Evolutionary conservation across 2,888 invertebrate species (phyloP).

Genomic region (Dryocosmus kuriphilus): DNA sequence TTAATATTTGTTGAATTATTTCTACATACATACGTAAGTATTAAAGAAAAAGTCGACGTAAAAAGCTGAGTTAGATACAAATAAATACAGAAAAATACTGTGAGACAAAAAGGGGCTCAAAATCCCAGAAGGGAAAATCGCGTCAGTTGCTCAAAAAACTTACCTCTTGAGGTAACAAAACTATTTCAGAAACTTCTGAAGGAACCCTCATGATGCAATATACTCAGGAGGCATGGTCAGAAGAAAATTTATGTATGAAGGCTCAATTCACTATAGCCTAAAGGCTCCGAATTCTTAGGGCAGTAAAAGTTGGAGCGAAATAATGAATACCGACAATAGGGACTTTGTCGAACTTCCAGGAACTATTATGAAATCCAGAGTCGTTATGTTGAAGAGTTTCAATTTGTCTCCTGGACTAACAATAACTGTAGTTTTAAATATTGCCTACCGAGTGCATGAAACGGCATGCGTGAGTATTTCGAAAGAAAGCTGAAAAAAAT

Average conservation of each 20-base stretch:
- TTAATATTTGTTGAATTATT: not conserved
- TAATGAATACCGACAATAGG: not conserved
- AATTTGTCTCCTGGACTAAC: no score
- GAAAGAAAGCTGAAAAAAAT: no score
- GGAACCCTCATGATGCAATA: constrained; percentile 3
- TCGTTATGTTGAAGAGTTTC: no score
- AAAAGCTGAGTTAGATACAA: not conserved
- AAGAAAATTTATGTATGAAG: not conserved
- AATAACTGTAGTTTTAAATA: no score
- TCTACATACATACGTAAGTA: not conserved
- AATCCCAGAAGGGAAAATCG: constrained; percentile 3
- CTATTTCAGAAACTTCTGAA: not conserved
- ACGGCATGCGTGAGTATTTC: no score
- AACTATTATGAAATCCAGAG: no score
- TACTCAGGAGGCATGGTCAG: not conserved
- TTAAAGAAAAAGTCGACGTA: not conserved
- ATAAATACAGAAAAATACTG: no score
- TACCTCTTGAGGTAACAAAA: not conserved
- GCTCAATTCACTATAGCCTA: not conserved
- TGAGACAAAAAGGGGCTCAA: not conserved
- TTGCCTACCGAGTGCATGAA: no score
- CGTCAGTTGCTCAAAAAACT: not conserved
- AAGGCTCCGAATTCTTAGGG: not conserved
- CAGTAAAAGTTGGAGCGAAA: not conserved
- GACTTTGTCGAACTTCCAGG: no score